Conservation (phyloP, 2,888 invertebrate genomes). For the Acanthococcus lagerstroemiae region DNA sequence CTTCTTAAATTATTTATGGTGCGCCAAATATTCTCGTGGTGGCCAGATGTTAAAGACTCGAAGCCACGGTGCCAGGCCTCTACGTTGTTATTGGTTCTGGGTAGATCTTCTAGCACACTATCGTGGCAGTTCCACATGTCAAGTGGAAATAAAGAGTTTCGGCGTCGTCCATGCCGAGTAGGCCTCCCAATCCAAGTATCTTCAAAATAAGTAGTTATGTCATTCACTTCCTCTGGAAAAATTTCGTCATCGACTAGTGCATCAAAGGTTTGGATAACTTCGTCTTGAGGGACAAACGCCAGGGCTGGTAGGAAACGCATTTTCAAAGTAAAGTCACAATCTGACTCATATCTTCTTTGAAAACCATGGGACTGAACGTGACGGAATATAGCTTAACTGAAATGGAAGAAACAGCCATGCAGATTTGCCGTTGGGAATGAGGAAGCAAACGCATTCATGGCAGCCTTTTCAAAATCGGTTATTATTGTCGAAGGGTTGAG, state of each 20-base stretch:
- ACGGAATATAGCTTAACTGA: background rate
- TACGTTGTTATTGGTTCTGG: background rate
- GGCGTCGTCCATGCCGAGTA: background rate
- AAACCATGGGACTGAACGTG: background rate
- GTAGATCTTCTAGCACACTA: background rate
- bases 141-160: background rate
- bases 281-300: background rate
- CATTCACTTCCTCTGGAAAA: background rate
- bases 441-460: too few relatives aligned
- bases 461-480: too few relatives aligned
- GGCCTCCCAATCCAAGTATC: background rate
- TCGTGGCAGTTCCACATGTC: background rate
- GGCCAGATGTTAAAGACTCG: background rate
- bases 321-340: background rate
- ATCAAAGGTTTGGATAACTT: background rate
- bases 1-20: background rate
- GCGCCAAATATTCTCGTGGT: background rate
- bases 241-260: background rate
- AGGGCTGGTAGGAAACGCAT: background rate
- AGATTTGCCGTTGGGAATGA: too few relatives aligned
- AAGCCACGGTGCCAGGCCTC: background rate
- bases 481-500: too few relatives aligned
- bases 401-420: too few relatives aligned
- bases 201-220: background rate
- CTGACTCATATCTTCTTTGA: background rate